Base-by-base conservation (phyloP, 1,140 invertebrate genomes). In the Ooceraea biroi region DNA sequence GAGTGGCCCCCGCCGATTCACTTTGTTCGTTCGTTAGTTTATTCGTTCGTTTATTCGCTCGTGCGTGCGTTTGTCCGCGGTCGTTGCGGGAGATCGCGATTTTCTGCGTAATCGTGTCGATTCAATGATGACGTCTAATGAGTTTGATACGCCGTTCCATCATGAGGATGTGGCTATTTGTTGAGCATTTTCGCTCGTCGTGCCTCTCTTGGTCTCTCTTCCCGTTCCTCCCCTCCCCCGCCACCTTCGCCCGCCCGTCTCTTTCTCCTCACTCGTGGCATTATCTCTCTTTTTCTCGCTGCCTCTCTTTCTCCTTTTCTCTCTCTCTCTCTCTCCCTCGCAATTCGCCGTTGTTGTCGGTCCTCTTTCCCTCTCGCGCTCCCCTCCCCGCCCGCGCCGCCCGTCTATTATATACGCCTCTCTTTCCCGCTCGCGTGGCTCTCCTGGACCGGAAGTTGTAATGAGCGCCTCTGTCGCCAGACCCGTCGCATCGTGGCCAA, bases 131-230 rank as follows among this genome's bases (percentile, higher is more conserved):
- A 90, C 90, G 82, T 88, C 88, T 92, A 91, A 93, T 91, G 90
- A 92, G 90, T 91, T 91, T 90, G 88, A 91, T 92, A 93, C 90
- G 90, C 91, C 80, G 87, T 92, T 92, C 88, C 86, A 91, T 92
- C 91, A 92, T 91, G 92, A 93, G 92, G 92, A 93, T 93, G 92
- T 92, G 90, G 85, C 91, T 92, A 92, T 93, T 93, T 92, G 91
- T 92, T 88, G 88, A 89, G 84, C 85, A 87, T 90, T 90, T 89
- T 91, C 86, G 72, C 73, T 82, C 88, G 71, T 69, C 73, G 69
- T 68, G 72, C 85, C 84, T 82, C 84, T 82, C 55, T 76, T 82
- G 69, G 66, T 84, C 60, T 88, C 86, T 89, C 84, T 82, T 72
- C 84, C 76, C 30, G 76, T 73, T 36, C 78, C 41, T n/a, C n/a